A percentile compares a stretch with the other conserved stretches of the same genome.
Conservation (phyloP, 2,113 vertebrate species). For the Procavia capensis region DNA sequence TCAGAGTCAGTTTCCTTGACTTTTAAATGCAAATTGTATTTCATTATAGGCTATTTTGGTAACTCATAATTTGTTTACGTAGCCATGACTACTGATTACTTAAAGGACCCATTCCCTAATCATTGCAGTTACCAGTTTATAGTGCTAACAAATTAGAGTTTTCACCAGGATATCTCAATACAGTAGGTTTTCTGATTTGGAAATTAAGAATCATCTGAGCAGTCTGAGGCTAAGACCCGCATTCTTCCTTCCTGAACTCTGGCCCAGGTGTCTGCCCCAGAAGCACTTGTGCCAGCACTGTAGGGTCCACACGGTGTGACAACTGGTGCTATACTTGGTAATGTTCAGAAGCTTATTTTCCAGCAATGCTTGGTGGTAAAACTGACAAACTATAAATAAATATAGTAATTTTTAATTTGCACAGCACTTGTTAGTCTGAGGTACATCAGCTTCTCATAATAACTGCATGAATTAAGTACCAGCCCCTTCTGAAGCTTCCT, state of each 20-base stretch:
- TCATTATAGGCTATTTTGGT: background rate
- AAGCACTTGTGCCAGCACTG: too few relatives aligned
- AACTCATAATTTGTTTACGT: background rate
- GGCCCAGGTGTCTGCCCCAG: background rate
- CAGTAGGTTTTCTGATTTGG: background rate
- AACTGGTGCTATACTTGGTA: background rate
- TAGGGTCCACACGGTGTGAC: background rate
- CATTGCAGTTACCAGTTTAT: background rate
- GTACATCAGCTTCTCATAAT: background rate
- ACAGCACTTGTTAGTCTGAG: background rate
- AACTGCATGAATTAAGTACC: background rate
- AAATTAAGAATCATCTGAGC: background rate
- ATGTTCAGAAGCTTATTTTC: background rate
- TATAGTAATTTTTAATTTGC: background rate
- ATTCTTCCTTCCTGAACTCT: background rate
- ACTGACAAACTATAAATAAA: background rate
- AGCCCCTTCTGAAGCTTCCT: background rate
- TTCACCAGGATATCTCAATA: slow-evolving; percentile 14
- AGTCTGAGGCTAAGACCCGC: background rate
- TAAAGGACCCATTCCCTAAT: background rate
- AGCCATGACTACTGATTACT: background rate
- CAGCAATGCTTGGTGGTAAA: background rate
- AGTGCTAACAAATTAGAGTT: slow-evolving; percentile 7
- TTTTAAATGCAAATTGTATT: slow-evolving; percentile 44
- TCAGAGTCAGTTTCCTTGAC: slow-evolving; percentile 8